Evolutionary conservation across 2,797 vertebrate genomes (phyloP), one percentile per base, ranked within the genome.

Genomic region (Heterohyrax brucei): DNA sequence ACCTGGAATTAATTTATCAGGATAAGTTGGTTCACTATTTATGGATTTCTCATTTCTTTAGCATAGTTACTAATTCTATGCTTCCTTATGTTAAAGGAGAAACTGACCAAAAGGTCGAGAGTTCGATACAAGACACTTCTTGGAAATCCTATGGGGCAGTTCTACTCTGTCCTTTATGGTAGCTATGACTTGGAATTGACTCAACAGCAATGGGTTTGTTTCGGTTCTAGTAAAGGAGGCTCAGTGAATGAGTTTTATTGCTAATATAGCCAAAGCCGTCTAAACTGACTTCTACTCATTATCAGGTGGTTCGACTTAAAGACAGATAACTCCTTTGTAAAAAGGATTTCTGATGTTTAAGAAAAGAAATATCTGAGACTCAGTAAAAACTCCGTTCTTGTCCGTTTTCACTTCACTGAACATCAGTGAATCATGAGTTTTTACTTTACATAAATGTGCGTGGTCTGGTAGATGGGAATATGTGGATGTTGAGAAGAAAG

Each of bases 11-110:
- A 77, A 95, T 95, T 88, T 39, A 70, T 91, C 30, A 80, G 33
- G 39, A 78, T 28, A 96, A 70, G 46, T 86, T 80, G 62, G 10
- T 85, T 2, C 5, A 62, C 33, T 14, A 77, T 87, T 89, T 90
- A 72, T 81, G 21, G 1, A 24, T 64, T 78, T 89, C 44, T 87
- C 44, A 78, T 91, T 89, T 93, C 50, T 62, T 87, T 39, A 59
- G 44, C 81, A 53, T 83, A 93, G 86, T 96, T 96, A 13, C 10
- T 82, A 91, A 93, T 90, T 75, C 46, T 94, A 8, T 88, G 24
- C 6, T 62, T 94, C 10, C 53, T 88, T 30, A 6, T 80, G 92
- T 75, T 79, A 76, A 90, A 70, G 46, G 33, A 87, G 90, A 39
- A 39, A 39, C 39, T 39, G 39, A 39, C 39, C 39, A 39, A 39